These are phyloP conservation scores for Pseudoips prasinana DNA, from an alignment of 2,888 invertebrate species.

Conservation along the genomic window DNA sequence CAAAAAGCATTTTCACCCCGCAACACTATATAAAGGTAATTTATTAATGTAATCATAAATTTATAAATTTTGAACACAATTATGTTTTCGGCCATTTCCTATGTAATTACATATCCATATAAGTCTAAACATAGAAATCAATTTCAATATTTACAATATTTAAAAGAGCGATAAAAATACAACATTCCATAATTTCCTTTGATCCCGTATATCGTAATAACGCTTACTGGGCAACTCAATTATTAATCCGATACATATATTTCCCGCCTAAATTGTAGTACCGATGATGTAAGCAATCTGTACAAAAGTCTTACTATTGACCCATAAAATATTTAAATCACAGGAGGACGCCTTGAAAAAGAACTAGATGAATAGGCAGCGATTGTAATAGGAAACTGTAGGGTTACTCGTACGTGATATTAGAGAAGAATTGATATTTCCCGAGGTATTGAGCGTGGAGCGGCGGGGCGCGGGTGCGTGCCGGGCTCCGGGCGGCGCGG, in stretches of 20 bases:
- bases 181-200: constrained; percentile 23
- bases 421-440: constrained; percentile 16
- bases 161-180: too few species aligned
- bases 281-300: constrained; percentile 70
- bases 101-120: too few species aligned
- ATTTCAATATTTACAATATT: too few species aligned
- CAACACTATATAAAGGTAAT: too few species aligned
- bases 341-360: constrained; percentile 21
- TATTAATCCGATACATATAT: constrained; percentile 30
- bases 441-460: constrained; percentile 59
- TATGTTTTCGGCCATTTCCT: too few species aligned
- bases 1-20: too few species aligned
- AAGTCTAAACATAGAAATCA: too few species aligned
- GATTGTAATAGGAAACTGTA: constrained; percentile 7
- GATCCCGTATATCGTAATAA: constrained; percentile 9
- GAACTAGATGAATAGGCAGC: too few species aligned
- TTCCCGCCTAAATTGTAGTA: constrained; percentile 72
- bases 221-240: constrained; percentile 20
- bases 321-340: constrained; percentile 55
- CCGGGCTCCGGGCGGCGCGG: constrained; percentile 47
- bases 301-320: constrained; percentile 64
- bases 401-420: constrained; percentile 9
- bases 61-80: too few species aligned
- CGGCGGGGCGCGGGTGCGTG: constrained; percentile 52
- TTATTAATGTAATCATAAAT: too few species aligned